phyloP scores from a whole-genome alignment of 1,140 invertebrate species.

The Ceratitis capitata region DNA sequence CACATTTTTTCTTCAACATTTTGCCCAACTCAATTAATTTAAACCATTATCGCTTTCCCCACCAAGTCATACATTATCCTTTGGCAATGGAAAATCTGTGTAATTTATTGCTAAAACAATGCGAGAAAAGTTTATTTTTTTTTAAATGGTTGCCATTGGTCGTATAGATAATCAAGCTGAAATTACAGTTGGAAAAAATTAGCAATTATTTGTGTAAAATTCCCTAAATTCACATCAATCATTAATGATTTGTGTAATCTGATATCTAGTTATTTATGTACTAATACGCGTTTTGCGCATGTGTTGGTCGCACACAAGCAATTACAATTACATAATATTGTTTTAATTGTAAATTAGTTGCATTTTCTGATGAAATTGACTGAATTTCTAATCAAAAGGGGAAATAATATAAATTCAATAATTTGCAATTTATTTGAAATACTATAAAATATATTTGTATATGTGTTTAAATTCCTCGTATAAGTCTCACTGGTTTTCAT shows the following conservation, averaged over 20 bases:
- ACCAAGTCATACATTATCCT: not conserved
- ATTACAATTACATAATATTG: not conserved
- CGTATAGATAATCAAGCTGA: not conserved
- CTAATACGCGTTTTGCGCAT: not conserved
- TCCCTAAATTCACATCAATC: constrained; percentile 3
- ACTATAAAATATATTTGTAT: not conserved
- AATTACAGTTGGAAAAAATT: not conserved
- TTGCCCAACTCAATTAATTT: not conserved
- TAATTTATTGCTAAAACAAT: not conserved
- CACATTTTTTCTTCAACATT: not conserved
- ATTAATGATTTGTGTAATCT: constrained; percentile 10
- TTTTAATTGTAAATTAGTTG: not conserved
- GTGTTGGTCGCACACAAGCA: not conserved
- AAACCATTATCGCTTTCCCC: not conserved
- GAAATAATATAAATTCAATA: not conserved
- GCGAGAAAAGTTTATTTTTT: too few relatives aligned
- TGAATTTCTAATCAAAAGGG: not conserved
- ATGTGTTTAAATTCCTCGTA: too few relatives aligned
- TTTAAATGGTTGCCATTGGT: not conserved
- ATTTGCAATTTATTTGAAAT: not conserved
- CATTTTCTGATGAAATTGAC: not conserved
- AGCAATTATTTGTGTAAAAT: not conserved
- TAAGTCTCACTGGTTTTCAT: too few relatives aligned
- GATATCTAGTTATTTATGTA: not conserved
- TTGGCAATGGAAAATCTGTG: not conserved